phyloP scores from a whole-genome alignment of 2,113 vertebrate genomes.

The Leucosticte australis region DNA sequence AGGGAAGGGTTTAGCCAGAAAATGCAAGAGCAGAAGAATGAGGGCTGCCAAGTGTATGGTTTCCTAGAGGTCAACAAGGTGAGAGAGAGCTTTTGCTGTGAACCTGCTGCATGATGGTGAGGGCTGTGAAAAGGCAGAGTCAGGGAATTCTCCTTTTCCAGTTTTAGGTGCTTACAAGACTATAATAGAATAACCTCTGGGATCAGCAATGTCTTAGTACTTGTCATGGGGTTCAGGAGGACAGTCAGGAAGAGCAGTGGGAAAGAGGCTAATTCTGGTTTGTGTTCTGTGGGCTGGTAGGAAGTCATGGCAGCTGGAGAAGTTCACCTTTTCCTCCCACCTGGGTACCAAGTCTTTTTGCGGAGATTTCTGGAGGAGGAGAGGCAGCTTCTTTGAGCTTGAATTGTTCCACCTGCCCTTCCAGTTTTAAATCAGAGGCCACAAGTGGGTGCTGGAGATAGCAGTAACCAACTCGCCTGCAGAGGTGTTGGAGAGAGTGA shows the following conservation, averaged over 20 bases:
- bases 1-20: conserved; percentile 97
- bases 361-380: neutral
- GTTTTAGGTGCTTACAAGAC: neutral
- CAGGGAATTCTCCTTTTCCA: neutral
- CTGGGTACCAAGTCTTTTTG: neutral
- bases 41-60: conserved; percentile 95
- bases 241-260: neutral
- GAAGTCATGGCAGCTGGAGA: neutral
- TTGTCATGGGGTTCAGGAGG: neutral
- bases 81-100: neutral
- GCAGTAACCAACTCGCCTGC: neutral
- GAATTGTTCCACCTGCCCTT: neutral
- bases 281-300: neutral
- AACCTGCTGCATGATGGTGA: neutral
- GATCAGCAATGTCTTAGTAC: neutral
- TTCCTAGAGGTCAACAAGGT: conserved; percentile 99
- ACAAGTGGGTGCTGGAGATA: neutral
- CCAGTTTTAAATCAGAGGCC: neutral
- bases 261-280: neutral
- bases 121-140: neutral
- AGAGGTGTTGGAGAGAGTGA: neutral
- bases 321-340: neutral
- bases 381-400: neutral
- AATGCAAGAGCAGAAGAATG: conserved; percentile 99
- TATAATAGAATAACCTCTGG: neutral